Percentiles rank a stretch among this genome's conserved stretches.
Conservation (phyloP, 2,113 vertebrate species). For the Dolichotis patagonum region DNA sequence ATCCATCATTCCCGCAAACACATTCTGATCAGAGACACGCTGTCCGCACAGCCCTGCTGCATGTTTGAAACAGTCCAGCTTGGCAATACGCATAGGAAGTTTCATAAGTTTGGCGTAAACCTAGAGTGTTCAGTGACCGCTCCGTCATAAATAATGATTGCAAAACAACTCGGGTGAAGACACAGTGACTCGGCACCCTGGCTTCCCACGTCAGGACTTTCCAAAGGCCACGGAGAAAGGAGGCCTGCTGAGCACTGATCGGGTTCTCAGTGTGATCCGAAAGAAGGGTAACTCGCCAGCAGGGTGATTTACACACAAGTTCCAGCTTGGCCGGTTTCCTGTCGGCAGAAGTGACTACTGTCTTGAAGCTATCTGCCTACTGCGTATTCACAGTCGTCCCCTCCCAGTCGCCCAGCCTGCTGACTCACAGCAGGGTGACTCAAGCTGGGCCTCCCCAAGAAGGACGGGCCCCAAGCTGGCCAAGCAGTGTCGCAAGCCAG, state of each 20-base stretch:
- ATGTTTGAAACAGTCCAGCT: neutral
- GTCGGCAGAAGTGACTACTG: slow-evolving; percentile 36
- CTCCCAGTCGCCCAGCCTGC: neutral
- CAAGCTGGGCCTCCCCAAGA: slow-evolving; percentile 40
- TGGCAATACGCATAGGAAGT: neutral
- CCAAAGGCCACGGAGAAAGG: neutral
- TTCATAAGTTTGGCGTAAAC: neutral
- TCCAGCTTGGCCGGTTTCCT: slow-evolving; percentile 60
- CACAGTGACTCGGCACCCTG: neutral
- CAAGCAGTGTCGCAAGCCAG: slow-evolving; percentile 71
- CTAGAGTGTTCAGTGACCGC: slow-evolving; percentile 1
- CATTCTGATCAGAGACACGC: neutral
- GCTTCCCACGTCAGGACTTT: slow-evolving; percentile 44
- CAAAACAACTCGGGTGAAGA: neutral
- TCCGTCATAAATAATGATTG: neutral
- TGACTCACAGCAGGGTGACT: slow-evolving; percentile 38
- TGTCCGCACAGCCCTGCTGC: neutral
- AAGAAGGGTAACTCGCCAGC: neutral
- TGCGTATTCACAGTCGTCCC: neutral
- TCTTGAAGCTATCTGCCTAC: neutral
- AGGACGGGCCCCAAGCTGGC: slow-evolving; percentile 37
- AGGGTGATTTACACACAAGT: slow-evolving; percentile 2
- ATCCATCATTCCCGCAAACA: neutral
- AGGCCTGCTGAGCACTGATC: neutral
- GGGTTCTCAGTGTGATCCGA: neutral